phyloP scores from a whole-genome alignment of 2,888 invertebrate genomes.

The Polia nebulosa region DNA sequence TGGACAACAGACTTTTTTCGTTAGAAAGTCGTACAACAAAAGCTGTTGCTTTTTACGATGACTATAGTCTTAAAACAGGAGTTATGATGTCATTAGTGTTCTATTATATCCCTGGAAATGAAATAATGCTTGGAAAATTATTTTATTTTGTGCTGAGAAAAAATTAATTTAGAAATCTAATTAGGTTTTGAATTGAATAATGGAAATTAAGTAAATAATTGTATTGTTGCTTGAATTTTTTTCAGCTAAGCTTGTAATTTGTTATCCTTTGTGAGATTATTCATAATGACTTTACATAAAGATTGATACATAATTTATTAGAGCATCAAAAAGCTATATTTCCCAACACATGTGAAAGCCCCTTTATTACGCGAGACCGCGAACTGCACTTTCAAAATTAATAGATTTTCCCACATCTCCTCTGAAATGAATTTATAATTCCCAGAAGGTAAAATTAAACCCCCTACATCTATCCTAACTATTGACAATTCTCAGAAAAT shows the following conservation, averaged over 20 bases:
- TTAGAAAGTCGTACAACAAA: constrained; percentile 60
- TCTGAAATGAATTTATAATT: constrained; percentile 67
- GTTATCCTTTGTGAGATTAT: neutral
- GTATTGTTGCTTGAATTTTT: neutral
- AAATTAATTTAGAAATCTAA: constrained; percentile 39
- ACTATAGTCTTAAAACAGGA: constrained; percentile 64
- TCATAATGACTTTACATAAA: neutral
- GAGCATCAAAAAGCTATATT: neutral
- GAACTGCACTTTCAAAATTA: constrained; percentile 56
- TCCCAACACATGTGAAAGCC: constrained; percentile 1
- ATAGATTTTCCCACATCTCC: constrained; percentile 47
- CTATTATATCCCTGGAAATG: constrained; percentile 54
- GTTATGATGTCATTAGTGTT: constrained; percentile 66
- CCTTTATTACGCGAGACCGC: constrained; percentile 17
- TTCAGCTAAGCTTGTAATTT: neutral
- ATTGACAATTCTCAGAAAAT: constrained; percentile 33
- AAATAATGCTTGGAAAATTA: constrained; percentile 57
- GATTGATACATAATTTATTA: too few species aligned
- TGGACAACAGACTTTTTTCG: constrained; percentile 57
- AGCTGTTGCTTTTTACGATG: constrained; percentile 67
- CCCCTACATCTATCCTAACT: constrained; percentile 35
- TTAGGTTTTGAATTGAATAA: constrained; percentile 24
- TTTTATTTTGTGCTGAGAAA: constrained; percentile 47
- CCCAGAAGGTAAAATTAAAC: constrained; percentile 62
- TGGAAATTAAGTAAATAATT: neutral